Evolutionary conservation across 2,113 vertebrate species (phyloP).

Genomic region (rat (Rattus norvegicus)): DNA sequence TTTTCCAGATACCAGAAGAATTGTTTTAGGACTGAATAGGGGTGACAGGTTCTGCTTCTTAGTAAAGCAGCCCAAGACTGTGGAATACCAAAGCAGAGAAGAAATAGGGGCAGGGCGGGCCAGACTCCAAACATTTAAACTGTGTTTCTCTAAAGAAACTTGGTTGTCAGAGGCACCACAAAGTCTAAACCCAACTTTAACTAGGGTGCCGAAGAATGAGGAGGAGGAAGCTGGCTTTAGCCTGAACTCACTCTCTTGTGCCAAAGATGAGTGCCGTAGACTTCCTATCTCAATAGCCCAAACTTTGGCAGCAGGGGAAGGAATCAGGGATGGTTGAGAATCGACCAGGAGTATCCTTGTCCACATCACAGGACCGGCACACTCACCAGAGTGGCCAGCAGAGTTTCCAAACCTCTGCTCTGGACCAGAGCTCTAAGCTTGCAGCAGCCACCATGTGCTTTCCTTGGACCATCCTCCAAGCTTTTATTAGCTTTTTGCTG

Average conservation of each 20-base stretch:
- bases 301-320: slow-evolving; percentile 1
- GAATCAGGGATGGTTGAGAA: slow-evolving; percentile 52
- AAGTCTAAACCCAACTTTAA: neutral
- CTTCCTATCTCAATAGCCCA: slow-evolving; percentile 23
- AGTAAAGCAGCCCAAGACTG: neutral
- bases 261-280: slow-evolving; percentile 25
- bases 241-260: neutral
- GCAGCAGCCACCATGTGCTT: slow-evolving; percentile 80
- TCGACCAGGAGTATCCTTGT: slow-evolving; percentile 47
- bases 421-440: slow-evolving; percentile 73
- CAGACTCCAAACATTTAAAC: neutral
- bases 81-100: neutral
- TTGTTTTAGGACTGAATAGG: neutral
- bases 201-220: neutral
- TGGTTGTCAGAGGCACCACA: slow-evolving; percentile 14
- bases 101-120: neutral
- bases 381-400: slow-evolving; percentile 72
- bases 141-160: slow-evolving; percentile 14
- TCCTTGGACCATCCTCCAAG: slow-evolving; percentile 80
- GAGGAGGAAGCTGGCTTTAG: neutral
- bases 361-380: slow-evolving; percentile 65
- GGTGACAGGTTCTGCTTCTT: neutral
- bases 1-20: slow-evolving; percentile 18
- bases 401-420: slow-evolving; percentile 72
- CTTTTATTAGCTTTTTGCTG: slow-evolving; percentile 86